These are phyloP conservation scores for Danio kyathit DNA, from an alignment of 2,797 vertebrate genomes.

Conservation along the genomic window DNA sequence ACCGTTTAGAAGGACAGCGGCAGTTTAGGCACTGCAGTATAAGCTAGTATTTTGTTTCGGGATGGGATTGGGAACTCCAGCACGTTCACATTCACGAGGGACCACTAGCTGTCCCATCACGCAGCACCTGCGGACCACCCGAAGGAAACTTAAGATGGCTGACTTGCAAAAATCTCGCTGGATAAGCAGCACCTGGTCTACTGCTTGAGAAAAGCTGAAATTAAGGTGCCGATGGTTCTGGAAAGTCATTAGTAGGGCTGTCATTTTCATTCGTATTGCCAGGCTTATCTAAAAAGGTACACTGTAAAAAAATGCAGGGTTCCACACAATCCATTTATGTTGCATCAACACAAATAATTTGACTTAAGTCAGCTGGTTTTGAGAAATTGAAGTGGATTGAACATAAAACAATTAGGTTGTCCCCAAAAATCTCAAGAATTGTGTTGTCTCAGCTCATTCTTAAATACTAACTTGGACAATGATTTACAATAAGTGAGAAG, in stretches of 20 bases:
- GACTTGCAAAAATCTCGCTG: constrained; percentile 28
- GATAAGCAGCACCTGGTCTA: constrained; percentile 35
- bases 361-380: too few relatives aligned
- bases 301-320: too few relatives aligned
- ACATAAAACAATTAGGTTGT: too few relatives aligned
- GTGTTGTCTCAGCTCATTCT: too few relatives aligned
- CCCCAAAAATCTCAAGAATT: too few relatives aligned
- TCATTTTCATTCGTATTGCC: neutral
- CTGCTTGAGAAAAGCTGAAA: neutral
- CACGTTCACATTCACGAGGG: neutral
- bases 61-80: neutral
- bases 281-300: neutral
- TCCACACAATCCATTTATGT: too few relatives aligned
- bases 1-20: constrained; percentile 14
- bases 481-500: too few relatives aligned
- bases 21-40: neutral
- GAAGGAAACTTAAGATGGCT: constrained; percentile 23
- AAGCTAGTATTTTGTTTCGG: neutral
- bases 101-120: neutral
- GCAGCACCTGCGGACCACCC: constrained; percentile 4
- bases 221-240: neutral
- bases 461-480: too few relatives aligned
- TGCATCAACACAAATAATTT: too few relatives aligned
- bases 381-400: too few relatives aligned
- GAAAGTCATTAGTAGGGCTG: neutral